Conservation (phyloP, 92 coral and sea anemone genomes). For the Palythoa grandiflora region DNA sequence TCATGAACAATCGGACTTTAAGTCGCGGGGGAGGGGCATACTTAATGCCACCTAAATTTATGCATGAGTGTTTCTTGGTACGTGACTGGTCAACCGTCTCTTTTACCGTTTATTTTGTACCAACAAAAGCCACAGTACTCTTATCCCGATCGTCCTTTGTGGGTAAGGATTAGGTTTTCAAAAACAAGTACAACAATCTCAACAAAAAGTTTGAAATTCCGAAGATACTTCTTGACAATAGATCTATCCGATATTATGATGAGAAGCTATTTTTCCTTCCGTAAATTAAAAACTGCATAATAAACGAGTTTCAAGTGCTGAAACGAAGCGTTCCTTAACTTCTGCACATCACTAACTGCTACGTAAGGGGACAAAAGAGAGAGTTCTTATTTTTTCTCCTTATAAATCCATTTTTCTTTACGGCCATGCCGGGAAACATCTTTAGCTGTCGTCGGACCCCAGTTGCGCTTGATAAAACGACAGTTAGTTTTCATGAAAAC, state of each 20-base stretch:
- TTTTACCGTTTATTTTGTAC: conserved; percentile 15
- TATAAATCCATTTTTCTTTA: too few species aligned
- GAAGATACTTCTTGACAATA: neutral
- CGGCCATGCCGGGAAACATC: too few species aligned
- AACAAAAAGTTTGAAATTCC: neutral
- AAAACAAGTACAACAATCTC: neutral
- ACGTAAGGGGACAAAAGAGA: neutral
- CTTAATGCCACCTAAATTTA: neutral
- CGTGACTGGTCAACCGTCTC: conserved; percentile 2
- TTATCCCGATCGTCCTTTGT: neutral
- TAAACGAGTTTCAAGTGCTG: neutral
- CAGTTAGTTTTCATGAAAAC: too few species aligned
- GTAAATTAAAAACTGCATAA: neutral
- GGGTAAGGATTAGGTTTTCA: neutral
- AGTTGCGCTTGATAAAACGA: too few species aligned
- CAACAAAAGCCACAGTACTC: conserved; percentile 24
- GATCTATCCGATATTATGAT: neutral
- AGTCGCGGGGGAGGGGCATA: conserved; percentile 42
- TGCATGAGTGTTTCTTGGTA: conserved; percentile 5
- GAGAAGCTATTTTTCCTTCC: neutral
- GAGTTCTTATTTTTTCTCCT: too few species aligned
- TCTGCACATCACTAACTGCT: neutral
- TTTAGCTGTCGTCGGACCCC: too few species aligned
- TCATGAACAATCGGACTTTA: conserved; percentile 26
- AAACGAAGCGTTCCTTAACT: neutral